These are phyloP conservation scores for Hucho hucho DNA, from an alignment of 2,113 vertebrate genomes.

Conservation along the genomic window DNA sequence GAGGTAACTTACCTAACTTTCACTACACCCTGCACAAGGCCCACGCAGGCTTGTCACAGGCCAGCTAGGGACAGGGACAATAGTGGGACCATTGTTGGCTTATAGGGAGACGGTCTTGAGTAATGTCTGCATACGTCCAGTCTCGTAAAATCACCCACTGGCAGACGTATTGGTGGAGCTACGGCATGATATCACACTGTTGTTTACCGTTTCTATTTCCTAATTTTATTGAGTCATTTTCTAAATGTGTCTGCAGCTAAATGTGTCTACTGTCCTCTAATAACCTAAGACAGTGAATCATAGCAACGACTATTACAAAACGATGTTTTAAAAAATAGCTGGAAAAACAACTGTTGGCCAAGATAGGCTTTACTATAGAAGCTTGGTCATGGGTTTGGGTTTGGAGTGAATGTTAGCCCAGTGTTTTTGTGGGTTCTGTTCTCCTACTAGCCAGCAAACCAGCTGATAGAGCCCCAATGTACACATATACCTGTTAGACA, in stretches of 20 bases:
- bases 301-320: constrained; percentile 24
- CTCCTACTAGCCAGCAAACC: constrained; percentile 3
- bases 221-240: constrained; percentile 49
- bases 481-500: constrained; percentile 42
- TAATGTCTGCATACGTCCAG: constrained; percentile 56
- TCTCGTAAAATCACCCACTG: constrained; percentile 15
- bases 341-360: constrained; percentile 4
- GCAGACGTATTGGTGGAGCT: constrained; percentile 10
- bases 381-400: background rate
- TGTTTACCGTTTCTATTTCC: constrained; percentile 42
- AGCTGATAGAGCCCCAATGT: constrained; percentile 24
- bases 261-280: constrained; percentile 29
- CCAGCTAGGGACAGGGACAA: background rate
- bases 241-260: constrained; percentile 13
- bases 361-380: background rate
- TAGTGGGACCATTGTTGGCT: constrained; percentile 31
- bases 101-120: constrained; percentile 33
- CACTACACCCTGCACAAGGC: background rate
- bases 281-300: constrained; percentile 28
- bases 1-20: background rate
- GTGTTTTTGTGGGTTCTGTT: constrained; percentile 20
- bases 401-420: background rate
- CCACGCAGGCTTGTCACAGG: constrained; percentile 10
- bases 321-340: background rate
- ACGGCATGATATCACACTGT: constrained; percentile 14